A percentile compares a stretch with the other conserved stretches of the same genome.
These are phyloP conservation scores for Metridium senile DNA, from an alignment of 92 coral and sea anemone species.

Conservation along the genomic window DNA sequence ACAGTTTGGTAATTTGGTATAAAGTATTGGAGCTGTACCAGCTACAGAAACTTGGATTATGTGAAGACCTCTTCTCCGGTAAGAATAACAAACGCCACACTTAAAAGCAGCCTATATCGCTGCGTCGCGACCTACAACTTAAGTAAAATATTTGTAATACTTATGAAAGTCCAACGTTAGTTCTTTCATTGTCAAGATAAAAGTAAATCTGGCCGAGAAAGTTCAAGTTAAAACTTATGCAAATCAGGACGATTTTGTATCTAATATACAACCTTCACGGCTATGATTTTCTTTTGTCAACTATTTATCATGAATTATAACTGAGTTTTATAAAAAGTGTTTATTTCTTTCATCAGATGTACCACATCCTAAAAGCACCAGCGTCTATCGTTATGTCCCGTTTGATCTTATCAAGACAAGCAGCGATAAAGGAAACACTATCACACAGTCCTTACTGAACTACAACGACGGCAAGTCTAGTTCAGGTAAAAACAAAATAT, in stretches of 20 bases:
- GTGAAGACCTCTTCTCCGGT: conserved; percentile 48
- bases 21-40: conserved; percentile 15
- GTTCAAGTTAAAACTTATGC: too few relatives aligned
- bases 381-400: conserved; percentile 8
- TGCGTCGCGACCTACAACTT: too few relatives aligned
- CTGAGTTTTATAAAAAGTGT: too few relatives aligned
- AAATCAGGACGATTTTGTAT: too few relatives aligned
- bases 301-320: too few relatives aligned
- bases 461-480: conserved; percentile 10
- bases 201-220: too few relatives aligned
- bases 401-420: conserved; percentile 8
- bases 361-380: neutral
- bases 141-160: too few relatives aligned
- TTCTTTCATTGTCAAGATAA: too few relatives aligned
- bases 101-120: too few relatives aligned
- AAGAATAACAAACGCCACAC: neutral
- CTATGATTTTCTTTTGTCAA: too few relatives aligned
- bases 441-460: neutral
- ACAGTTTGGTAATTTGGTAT: conserved; percentile 51
- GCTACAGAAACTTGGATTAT: conserved; percentile 41
- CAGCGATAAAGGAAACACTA: conserved; percentile 3
- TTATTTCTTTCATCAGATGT: neutral
- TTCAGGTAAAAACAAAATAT: neutral
- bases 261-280: too few relatives aligned
- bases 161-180: too few relatives aligned